Percentiles rank a stretch among this genome's conserved stretches.
These are phyloP conservation scores for Drosophila littoralis DNA, from an alignment of 1,140 invertebrate species.

Conservation along the genomic window DNA sequence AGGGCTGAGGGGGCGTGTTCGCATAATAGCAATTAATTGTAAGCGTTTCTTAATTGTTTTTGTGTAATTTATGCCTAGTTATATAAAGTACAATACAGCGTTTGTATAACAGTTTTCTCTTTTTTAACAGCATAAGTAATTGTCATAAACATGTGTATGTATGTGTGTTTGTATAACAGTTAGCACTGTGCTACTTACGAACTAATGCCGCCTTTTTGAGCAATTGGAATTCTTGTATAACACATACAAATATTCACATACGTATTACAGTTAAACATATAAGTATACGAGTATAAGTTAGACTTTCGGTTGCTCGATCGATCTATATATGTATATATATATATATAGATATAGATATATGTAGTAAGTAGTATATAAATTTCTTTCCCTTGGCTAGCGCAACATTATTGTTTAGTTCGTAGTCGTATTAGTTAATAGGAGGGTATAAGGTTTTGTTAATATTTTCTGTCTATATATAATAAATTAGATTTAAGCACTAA, in stretches of 20 bases:
- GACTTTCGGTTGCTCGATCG: constrained; percentile 44
- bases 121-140: constrained; percentile 58
- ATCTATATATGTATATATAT: constrained; percentile 19
- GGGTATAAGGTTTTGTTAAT: constrained; percentile 45
- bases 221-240: constrained; percentile 45
- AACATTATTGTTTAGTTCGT: constrained; percentile 33
- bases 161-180: constrained; percentile 63
- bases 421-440: constrained; percentile 45
- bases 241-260: constrained; percentile 31
- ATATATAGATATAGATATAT: constrained; percentile 8
- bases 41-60: constrained; percentile 28
- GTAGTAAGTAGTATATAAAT: constrained; percentile 21
- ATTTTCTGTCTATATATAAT: constrained; percentile 54
- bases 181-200: constrained; percentile 57
- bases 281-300: constrained; percentile 36
- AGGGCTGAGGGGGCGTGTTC: constrained; percentile 5
- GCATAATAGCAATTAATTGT: constrained; percentile 33
- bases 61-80: constrained; percentile 33
- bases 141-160: constrained; percentile 19
- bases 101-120: constrained; percentile 50
- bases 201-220: constrained; percentile 45
- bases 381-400: background rate
- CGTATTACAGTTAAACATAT: constrained; percentile 18
- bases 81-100: constrained; percentile 49
- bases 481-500: constrained; percentile 81